Conservation (phyloP, 1,140 invertebrate species). For the Megalonaias nervosa region DNA sequence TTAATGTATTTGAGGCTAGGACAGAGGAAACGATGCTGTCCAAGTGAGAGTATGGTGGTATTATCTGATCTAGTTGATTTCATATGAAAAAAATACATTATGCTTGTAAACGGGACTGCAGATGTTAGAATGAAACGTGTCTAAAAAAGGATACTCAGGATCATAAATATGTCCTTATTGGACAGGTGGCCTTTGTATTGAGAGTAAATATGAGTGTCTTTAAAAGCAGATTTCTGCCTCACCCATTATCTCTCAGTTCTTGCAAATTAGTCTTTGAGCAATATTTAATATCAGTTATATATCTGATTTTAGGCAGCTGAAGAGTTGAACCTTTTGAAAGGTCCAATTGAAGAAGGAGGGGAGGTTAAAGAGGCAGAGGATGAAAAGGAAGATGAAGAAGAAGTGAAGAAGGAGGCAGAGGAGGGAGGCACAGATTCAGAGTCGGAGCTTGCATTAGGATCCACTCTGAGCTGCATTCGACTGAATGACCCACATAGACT, state of each 20-base stretch:
- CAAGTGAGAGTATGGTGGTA: too few relatives aligned
- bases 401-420: conserved; percentile 47
- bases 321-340: conserved; percentile 72
- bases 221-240: not conserved
- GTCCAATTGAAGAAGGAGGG: conserved; percentile 49
- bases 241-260: not conserved
- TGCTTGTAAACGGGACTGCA: too few relatives aligned
- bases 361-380: conserved; percentile 37
- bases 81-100: too few relatives aligned
- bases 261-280: not conserved
- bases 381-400: conserved; percentile 56
- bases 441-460: conserved; percentile 10
- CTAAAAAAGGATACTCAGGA: not conserved
- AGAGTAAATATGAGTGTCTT: conserved; percentile 21
- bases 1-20: too few relatives aligned
- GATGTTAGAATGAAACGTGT: too few relatives aligned
- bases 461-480: not conserved
- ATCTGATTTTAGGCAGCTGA: conserved; percentile 66
- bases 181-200: conserved; percentile 1
- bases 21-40: too few relatives aligned
- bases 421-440: conserved; percentile 50
- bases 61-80: too few relatives aligned
- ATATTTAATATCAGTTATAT: not conserved
- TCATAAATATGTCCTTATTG: not conserved
- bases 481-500: not conserved